Percentiles rank a stretch among this genome's conserved stretches.
These are phyloP conservation scores for Nicator chloris DNA, from an alignment of 2,113 vertebrate species.

Conservation along the genomic window DNA sequence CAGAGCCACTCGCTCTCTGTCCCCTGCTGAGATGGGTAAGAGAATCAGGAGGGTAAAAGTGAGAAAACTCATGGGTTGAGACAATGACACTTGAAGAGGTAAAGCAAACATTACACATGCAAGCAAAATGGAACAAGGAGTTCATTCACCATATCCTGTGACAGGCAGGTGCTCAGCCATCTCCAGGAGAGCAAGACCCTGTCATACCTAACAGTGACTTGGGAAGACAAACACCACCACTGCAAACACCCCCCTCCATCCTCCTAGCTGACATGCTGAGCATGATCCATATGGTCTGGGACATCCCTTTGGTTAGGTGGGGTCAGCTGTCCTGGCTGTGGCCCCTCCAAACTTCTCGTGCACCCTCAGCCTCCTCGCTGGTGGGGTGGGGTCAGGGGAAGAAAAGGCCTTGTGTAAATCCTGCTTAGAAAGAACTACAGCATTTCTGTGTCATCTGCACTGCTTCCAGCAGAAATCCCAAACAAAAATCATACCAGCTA, in stretches of 20 bases:
- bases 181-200: background rate
- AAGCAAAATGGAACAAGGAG: background rate
- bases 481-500: background rate
- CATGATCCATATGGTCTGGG: background rate
- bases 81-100: background rate
- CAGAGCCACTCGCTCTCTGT: rapidly evolving
- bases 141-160: background rate
- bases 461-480: background rate
- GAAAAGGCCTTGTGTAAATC: background rate
- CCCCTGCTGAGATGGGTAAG: background rate
- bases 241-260: background rate
- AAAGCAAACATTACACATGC: background rate
- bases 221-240: background rate
- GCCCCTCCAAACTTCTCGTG: background rate
- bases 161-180: background rate
- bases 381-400: background rate
- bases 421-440: background rate
- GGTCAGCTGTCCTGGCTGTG: background rate
- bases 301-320: background rate
- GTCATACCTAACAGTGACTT: rapidly evolving
- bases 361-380: background rate
- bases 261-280: background rate
- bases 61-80: background rate
- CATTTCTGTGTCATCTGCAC: background rate
- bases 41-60: background rate